Conservation (phyloP, 2,888 invertebrate genomes). For the Rhopalosiphum nymphaeae region DNA sequence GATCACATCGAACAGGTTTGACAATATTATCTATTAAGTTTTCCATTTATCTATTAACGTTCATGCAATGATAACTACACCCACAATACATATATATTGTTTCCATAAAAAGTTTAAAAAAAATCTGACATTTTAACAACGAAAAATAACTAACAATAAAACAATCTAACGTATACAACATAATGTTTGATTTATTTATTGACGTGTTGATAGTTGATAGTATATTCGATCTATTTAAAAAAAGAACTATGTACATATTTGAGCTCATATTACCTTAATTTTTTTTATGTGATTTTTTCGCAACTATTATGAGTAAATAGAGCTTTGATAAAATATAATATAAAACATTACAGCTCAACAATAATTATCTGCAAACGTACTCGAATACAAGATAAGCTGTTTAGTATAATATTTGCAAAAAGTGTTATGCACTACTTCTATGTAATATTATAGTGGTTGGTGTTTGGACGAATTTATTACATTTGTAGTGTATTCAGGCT, state of each 20-base stretch:
- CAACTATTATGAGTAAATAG: not conserved
- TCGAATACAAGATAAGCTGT: not conserved
- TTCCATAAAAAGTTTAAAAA: not conserved
- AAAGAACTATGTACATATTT: not conserved
- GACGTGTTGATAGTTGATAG: not conserved
- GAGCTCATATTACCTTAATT: not conserved
- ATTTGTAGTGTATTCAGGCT: not conserved
- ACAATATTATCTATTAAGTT: too few species aligned
- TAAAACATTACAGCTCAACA: not conserved
- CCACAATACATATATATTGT: not conserved
- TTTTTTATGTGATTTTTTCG: not conserved
- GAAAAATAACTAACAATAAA: not conserved
- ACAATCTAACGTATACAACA: not conserved
- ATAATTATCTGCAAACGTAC: not conserved
- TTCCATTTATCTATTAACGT: too few species aligned
- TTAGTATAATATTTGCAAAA: not conserved
- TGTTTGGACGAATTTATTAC: not conserved
- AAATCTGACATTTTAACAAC: not conserved
- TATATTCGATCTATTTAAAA: not conserved
- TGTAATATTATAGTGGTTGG: not conserved
- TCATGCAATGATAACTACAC: too few species aligned
- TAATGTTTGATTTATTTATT: not conserved
- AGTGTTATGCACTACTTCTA: not conserved
- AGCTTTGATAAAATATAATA: not conserved
- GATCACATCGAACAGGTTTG: too few species aligned